Conservation (phyloP, 2,113 vertebrate genomes). For the Bujurquina vittata region DNA sequence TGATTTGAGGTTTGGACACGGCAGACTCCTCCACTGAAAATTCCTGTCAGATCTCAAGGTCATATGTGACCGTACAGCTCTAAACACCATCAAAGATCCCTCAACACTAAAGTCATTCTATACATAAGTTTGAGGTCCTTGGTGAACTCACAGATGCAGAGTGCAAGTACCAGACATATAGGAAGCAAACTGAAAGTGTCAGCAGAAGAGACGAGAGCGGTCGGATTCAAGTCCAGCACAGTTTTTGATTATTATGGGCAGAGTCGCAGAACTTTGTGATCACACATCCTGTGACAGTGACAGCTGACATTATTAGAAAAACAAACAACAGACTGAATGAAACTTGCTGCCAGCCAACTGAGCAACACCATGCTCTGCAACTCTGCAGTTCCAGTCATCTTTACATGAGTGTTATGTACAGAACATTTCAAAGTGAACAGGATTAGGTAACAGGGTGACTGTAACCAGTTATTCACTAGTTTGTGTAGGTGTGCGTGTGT, state of each 20-base stretch:
- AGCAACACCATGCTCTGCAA: conserved; percentile 26
- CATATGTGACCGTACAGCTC: too few species aligned
- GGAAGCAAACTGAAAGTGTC: neutral
- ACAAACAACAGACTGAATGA: conserved; percentile 35
- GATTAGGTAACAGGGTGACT: neutral
- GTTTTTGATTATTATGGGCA: neutral
- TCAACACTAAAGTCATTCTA: too few species aligned
- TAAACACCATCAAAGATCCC: too few species aligned
- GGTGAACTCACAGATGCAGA: neutral
- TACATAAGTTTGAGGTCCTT: neutral
- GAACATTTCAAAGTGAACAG: neutral
- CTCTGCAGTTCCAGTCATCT: neutral
- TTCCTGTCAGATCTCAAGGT: neutral
- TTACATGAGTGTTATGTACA: conserved; percentile 16
- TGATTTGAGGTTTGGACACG: too few species aligned
- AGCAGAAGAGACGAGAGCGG: neutral
- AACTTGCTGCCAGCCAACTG: conserved; percentile 34
- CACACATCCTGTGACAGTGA: neutral
- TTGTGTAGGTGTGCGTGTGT: conserved; percentile 3
- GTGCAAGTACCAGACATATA: neutral
- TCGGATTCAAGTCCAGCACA: neutral
- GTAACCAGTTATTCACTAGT: conserved; percentile 7
- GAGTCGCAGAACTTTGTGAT: neutral
- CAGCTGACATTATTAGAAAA: conserved; percentile 28
- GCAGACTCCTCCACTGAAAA: too few species aligned